phyloP scores from a whole-genome alignment of 2,888 invertebrate species.

The Sclerodermus sp. region DNA sequence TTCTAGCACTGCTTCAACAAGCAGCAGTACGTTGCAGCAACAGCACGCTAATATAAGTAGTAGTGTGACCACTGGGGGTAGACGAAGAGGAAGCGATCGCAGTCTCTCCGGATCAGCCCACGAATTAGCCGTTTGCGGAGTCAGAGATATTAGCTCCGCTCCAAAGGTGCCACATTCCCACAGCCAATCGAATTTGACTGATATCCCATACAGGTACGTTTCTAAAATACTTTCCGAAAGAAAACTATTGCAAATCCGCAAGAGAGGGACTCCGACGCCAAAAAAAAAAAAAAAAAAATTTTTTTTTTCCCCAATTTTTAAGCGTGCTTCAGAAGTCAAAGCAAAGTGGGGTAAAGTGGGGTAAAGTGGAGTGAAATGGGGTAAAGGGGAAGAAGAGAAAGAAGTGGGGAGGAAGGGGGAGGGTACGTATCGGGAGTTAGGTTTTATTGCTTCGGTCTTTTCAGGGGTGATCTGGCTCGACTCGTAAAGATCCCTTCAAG shows the following conservation, averaged over 20 bases:
- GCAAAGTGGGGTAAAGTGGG: no score
- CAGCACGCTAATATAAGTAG: conserved; percentile 41
- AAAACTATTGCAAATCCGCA: no score
- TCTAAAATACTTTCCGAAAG: no score
- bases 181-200: conserved; percentile 87
- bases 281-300: no score
- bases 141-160: conserved; percentile 61
- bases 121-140: conserved; percentile 76
- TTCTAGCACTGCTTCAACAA: conserved; percentile 63
- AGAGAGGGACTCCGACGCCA: no score
- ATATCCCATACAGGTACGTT: conserved; percentile 78
- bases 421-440: conserved; percentile 6
- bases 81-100: conserved; percentile 81
- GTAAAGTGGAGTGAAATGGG: no score
- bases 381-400: no score
- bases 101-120: conserved; percentile 83
- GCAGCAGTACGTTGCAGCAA: conserved; percentile 55
- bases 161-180: conserved; percentile 79
- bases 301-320: no score
- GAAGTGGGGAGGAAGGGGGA: no score
- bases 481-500: conserved; percentile 52
- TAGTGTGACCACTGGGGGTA: conserved; percentile 51
- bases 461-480: conserved; percentile 62
- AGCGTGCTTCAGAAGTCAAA: no score
- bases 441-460: conserved; percentile 52